phyloP scores from a whole-genome alignment of 2,888 invertebrate genomes.

The Anthoptus insignis region DNA sequence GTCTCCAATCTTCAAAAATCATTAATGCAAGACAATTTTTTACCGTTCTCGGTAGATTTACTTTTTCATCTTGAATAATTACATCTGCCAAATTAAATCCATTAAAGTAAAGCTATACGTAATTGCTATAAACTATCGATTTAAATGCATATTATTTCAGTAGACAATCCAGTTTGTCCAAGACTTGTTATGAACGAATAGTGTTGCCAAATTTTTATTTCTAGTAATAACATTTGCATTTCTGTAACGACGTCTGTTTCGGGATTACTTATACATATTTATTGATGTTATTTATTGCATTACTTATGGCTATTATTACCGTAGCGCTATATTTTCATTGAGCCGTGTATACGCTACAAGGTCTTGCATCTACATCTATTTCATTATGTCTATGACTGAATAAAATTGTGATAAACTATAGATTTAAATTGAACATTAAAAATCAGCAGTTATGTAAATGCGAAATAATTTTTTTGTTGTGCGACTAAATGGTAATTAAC shows the following conservation, averaged over 20 bases:
- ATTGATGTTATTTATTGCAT: conserved; percentile 76
- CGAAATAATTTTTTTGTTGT: no score
- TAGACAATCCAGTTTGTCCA: conserved; percentile 29
- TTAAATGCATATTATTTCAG: conserved; percentile 24
- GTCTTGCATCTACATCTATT: no score
- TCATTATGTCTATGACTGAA: no score
- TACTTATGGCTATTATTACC: conserved; percentile 72
- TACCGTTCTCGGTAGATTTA: conserved; percentile 10
- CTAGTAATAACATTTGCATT: conserved; percentile 69
- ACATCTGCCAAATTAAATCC: conserved; percentile 25
- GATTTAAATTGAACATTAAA: no score
- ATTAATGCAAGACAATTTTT: conserved; percentile 28
- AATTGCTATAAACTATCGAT: conserved; percentile 25
- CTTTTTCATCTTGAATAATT: conserved; percentile 25
- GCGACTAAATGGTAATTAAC: no score
- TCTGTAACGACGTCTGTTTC: conserved; percentile 71
- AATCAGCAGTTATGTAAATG: no score
- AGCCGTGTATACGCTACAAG: no score
- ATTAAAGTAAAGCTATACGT: conserved; percentile 23
- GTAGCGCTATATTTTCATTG: no score
- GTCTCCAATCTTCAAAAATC: conserved; percentile 31
- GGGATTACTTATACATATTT: conserved; percentile 72
- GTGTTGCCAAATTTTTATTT: conserved; percentile 64
- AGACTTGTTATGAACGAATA: conserved; percentile 39
- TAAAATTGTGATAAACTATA: no score